phyloP scores from a whole-genome alignment of 2,888 invertebrate species.

The Sicus ferrugineus region DNA sequence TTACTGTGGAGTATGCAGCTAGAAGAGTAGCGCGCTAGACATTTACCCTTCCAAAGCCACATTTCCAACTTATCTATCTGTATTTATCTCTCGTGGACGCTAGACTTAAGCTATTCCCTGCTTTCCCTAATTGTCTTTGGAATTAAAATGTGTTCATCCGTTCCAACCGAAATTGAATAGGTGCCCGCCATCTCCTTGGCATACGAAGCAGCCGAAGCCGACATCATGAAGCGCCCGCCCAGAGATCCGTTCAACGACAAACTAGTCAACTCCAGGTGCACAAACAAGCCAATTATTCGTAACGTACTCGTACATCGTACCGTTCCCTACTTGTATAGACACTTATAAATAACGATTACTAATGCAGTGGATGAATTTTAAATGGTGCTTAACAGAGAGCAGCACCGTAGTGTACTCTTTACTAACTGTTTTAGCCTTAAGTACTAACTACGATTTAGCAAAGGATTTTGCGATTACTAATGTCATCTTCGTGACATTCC shows the following conservation, averaged over 20 bases:
- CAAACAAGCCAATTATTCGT: conserved; percentile 37
- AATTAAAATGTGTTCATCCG: conserved; percentile 25
- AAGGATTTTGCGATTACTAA: not conserved
- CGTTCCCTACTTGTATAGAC: conserved; percentile 15
- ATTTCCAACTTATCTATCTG: not conserved
- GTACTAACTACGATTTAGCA: conserved; percentile 2
- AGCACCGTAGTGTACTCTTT: conserved; percentile 7
- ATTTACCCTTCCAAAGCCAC: not conserved
- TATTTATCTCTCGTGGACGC: not conserved
- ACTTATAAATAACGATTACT: conserved; percentile 12
- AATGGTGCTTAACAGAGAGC: conserved; percentile 21
- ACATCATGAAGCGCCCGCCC: conserved; percentile 88
- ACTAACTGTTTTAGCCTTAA: conserved; percentile 25
- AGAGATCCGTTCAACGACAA: conserved; percentile 85
- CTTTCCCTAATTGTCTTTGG: not conserved
- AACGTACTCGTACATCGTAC: conserved; percentile 17
- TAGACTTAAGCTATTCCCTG: conserved; percentile 13
- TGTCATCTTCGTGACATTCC: conserved; percentile 17
- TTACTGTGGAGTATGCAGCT: not conserved
- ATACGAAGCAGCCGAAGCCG: conserved; percentile 85
- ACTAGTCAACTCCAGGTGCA: conserved; percentile 76
- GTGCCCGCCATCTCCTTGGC: conserved; percentile 86
- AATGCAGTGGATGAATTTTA: conserved; percentile 30
- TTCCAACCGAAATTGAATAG: conserved; percentile 49
- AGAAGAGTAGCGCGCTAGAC: conserved; percentile 5